Conservation (phyloP, 37 sponge, comb jelly and placozoan genomes). For the Spongilla lacustris region DNA sequence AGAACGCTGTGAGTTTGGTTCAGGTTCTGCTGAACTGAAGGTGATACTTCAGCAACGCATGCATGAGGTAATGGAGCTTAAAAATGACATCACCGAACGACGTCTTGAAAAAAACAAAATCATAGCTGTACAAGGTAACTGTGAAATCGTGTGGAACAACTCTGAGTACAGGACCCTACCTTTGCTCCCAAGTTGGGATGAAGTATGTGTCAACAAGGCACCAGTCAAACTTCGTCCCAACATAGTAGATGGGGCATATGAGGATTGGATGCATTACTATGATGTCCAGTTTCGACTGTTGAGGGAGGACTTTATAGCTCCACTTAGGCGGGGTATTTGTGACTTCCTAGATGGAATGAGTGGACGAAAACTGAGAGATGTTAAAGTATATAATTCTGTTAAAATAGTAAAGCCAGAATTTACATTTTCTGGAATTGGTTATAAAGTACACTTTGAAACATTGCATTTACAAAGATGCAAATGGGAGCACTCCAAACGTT, state of each 20-base stretch:
- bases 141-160: conserved; percentile 33
- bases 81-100: neutral
- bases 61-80: neutral
- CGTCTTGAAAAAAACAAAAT: neutral
- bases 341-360: conserved; percentile 34
- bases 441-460: conserved; percentile 65
- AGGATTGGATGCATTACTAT: conserved; percentile 78
- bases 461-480: conserved; percentile 21
- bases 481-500: conserved; percentile 78
- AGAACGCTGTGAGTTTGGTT: neutral
- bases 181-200: conserved; percentile 63
- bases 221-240: conserved; percentile 59
- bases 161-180: conserved; percentile 38
- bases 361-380: conserved; percentile 47
- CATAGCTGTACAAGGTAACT: neutral
- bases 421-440: conserved; percentile 51
- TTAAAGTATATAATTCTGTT: conserved; percentile 66
- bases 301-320: conserved; percentile 89
- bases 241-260: conserved; percentile 59
- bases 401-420: conserved; percentile 42
- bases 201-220: conserved; percentile 14
- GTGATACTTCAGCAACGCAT: neutral
- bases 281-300: conserved; percentile 87
- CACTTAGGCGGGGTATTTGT: conserved; percentile 76
- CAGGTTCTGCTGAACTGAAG: neutral